Percentiles rank a stretch among this genome's conserved stretches.
These are phyloP conservation scores for Ameiurus melas DNA, from an alignment of 2,113 vertebrate genomes.

Conservation along the genomic window DNA sequence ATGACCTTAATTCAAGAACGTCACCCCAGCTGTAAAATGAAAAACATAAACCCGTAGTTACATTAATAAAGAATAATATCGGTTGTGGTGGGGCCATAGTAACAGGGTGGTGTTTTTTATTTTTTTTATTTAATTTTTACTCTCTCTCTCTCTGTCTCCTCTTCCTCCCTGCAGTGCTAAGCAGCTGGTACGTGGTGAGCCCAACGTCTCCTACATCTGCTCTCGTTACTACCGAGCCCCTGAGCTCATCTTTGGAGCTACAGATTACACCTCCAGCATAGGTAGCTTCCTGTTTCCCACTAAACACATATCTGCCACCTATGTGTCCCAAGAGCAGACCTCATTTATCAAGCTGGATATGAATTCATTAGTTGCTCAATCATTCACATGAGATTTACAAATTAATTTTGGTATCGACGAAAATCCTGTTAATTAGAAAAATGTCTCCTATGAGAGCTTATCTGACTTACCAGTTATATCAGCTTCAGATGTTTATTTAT, in stretches of 20 bases:
- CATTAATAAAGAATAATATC: neutral
- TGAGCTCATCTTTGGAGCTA: slow-evolving; percentile 92
- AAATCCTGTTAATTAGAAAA: neutral
- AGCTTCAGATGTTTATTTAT: too few relatives aligned
- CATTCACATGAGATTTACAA: neutral
- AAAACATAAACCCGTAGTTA: neutral
- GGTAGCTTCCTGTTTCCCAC: slow-evolving; percentile 63
- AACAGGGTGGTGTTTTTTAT: too few relatives aligned
- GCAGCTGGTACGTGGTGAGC: slow-evolving; percentile 88
- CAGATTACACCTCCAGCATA: slow-evolving; percentile 91
- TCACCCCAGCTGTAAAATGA: neutral
- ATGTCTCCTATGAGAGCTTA: neutral
- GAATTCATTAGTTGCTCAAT: neutral
- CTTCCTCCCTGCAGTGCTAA: slow-evolving; percentile 77
- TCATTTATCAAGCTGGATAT: neutral
- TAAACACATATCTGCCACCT: neutral
- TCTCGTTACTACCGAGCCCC: slow-evolving; percentile 92
- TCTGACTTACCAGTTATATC: neutral
- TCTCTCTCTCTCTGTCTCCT: neutral
- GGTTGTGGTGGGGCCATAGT: neutral
- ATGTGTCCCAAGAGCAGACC: neutral
- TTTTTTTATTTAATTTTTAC: neutral
- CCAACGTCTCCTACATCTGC: slow-evolving; percentile 91
- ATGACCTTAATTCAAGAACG: neutral
- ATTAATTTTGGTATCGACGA: neutral